Evolutionary conservation across 2,888 invertebrate genomes (phyloP).

Genomic region (Unio pictorum): DNA sequence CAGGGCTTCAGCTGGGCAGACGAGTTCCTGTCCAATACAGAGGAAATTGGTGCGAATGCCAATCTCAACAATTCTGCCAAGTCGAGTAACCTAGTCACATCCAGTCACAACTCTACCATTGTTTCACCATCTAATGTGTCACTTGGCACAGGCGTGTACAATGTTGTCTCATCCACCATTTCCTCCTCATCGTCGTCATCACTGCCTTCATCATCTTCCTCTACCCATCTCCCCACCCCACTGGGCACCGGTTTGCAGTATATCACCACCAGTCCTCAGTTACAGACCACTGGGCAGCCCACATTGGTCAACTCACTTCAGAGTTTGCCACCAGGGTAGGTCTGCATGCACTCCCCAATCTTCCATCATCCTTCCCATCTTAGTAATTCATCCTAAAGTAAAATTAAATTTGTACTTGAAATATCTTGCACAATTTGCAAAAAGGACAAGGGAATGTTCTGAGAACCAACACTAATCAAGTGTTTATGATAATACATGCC

Average conservation of each 20-base stretch:
- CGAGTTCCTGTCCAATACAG: constrained; percentile 43
- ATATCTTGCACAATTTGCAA: no score
- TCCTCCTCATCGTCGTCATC: constrained; percentile 18
- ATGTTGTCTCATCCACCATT: constrained; percentile 22
- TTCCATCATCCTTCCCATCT: no score
- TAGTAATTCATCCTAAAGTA: no score
- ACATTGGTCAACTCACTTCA: constrained; percentile 3
- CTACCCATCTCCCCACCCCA: constrained; percentile 18
- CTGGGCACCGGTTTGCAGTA: constrained; percentile 8
- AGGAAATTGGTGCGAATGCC: constrained; percentile 6
- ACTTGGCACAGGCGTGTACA: constrained; percentile 1
- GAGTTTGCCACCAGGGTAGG: no score
- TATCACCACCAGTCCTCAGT: constrained; percentile 7
- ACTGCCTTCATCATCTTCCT: constrained; percentile 13
- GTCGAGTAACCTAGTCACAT: constrained; percentile 35
- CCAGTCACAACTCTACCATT: no score
- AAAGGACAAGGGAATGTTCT: no score
- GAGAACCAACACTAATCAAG: no score
- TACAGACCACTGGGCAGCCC: constrained; percentile 13
- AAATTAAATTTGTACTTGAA: no score
- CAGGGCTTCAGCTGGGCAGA: constrained; percentile 56
- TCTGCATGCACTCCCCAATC: no score
- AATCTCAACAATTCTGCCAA: constrained; percentile 24
- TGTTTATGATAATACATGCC: no score
- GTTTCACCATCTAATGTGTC: no score